Evolutionary conservation across 2,888 invertebrate species (phyloP), one percentile per base, ranked within the genome.

Genomic region (Tinea pellionella): DNA sequence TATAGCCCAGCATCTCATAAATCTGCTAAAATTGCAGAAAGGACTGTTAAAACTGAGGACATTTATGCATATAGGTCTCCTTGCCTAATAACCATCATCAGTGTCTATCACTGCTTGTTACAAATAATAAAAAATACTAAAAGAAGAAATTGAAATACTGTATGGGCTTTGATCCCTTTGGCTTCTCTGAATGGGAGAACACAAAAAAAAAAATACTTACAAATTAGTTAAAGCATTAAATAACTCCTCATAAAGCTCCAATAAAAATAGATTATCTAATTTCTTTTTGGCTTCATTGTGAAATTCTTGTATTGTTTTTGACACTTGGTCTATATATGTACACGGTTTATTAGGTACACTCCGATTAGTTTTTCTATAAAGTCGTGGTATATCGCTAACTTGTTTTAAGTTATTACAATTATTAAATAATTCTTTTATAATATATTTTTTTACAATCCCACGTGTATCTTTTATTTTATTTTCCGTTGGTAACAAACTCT

Each of bases 301-400:
- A 71, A 94, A 93, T 61, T 89, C 88, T 9, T 79, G 75, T 59
- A 94, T 80, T 1, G 91, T 89, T 62, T 86, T 89, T 0, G 92
- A 69, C 65, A 93, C 88, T 61, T 89, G 88, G 43, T 90, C 90
- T n/a, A 95, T 91, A 72, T 97, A 98, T 15, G 89, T 77, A 64
- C 96, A 96, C 37, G 94, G 91, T 68, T 93, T 93, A 0, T 91
- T 92, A 0, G 97, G 97, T 24, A 93, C 89, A 66, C 94, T 96
- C 63, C 96, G 90, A 75, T 98, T 98, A 0, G 98, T 98, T 76
- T 96, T 93, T 60, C 97, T 89, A 76, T 96, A 98, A 61, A 98
- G 84, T 63, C 98, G 89, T 1, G 99, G 99, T 77, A 99, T 95
- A 74, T 98, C 97, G 66, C 92, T 94, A 3, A 98, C 96, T 88